These are phyloP conservation scores for Dicranocentrus wangi DNA, from an alignment of 2,888 invertebrate genomes.

Conservation along the genomic window DNA sequence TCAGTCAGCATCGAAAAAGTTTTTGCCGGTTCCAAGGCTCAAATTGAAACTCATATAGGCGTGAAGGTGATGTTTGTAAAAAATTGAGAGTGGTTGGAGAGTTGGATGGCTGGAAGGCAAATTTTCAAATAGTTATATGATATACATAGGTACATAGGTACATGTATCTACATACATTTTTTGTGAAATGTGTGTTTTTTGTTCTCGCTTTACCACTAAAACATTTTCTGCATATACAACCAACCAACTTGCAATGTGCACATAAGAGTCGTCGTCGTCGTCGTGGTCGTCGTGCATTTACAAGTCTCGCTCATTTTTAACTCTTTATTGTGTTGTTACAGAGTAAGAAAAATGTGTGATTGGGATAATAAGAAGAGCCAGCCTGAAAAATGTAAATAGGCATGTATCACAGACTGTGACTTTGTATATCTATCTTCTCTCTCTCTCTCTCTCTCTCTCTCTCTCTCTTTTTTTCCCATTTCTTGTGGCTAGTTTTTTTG, in stretches of 20 bases:
- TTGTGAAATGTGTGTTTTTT: background rate
- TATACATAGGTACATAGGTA: too few species aligned
- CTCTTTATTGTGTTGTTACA: too few species aligned
- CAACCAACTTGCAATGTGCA: background rate
- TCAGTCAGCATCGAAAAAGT: constrained; percentile 54
- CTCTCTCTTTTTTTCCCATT: background rate
- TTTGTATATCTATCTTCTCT: too few species aligned
- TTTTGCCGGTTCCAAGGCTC: constrained; percentile 70
- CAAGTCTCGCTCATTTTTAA: too few species aligned
- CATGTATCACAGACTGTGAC: too few species aligned
- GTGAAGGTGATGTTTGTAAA: constrained; percentile 70
- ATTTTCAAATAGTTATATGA: constrained; percentile 13
- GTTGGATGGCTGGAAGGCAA: constrained; percentile 32
- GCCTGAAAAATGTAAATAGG: too few species aligned
- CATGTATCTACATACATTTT: too few species aligned
- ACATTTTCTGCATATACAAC: background rate
- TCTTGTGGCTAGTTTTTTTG: constrained; percentile 6
- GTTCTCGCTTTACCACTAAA: background rate
- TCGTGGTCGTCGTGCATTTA: too few species aligned
- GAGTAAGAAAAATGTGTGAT: too few species aligned
- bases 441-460: too few species aligned
- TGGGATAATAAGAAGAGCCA: too few species aligned
- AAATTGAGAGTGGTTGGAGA: constrained; percentile 15
- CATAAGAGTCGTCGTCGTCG: too few species aligned
- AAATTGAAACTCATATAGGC: constrained; percentile 72